A percentile compares a stretch with the other conserved stretches of the same genome.
phyloP scores from a whole-genome alignment of 2,888 invertebrate species.

The Lamellibrachia satsuma region DNA sequence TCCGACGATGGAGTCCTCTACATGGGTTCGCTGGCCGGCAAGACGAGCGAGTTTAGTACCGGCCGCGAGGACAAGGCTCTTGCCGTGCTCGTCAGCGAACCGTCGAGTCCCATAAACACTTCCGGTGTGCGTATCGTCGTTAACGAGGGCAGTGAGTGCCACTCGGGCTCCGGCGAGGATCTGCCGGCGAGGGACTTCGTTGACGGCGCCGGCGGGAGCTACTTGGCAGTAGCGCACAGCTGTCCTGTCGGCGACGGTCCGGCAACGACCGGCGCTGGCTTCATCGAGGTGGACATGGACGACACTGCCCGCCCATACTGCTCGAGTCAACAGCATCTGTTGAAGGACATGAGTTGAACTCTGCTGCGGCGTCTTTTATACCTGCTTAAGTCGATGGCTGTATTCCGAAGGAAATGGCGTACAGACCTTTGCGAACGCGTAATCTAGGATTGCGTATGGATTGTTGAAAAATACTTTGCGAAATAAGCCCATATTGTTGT shows the following conservation, averaged over 20 bases:
- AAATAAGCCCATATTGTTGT: too few species aligned
- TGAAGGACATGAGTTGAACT: background rate
- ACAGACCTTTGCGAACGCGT: background rate
- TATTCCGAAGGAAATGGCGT: background rate
- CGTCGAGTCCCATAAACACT: constrained; percentile 36
- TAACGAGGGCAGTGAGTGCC: constrained; percentile 28
- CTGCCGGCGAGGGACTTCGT: background rate
- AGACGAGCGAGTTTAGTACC: background rate
- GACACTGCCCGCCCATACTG: background rate
- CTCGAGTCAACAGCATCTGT: background rate
- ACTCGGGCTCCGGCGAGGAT: background rate
- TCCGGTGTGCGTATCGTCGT: constrained; percentile 39
- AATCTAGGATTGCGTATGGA: too few species aligned
- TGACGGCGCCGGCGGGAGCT: background rate
- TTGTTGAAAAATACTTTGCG: too few species aligned
- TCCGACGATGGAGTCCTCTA: background rate
- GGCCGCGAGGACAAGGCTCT: constrained; percentile 27
- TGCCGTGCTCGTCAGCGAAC: background rate
- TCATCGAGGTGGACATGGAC: background rate
- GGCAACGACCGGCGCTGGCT: background rate
- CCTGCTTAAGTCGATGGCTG: background rate
- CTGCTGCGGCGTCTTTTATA: background rate
- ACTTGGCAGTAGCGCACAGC: background rate
- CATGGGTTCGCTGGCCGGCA: background rate
- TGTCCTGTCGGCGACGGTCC: background rate